Base-by-base conservation (phyloP, 2,888 invertebrate genomes). In the Hemistola chrysoprasaria region DNA sequence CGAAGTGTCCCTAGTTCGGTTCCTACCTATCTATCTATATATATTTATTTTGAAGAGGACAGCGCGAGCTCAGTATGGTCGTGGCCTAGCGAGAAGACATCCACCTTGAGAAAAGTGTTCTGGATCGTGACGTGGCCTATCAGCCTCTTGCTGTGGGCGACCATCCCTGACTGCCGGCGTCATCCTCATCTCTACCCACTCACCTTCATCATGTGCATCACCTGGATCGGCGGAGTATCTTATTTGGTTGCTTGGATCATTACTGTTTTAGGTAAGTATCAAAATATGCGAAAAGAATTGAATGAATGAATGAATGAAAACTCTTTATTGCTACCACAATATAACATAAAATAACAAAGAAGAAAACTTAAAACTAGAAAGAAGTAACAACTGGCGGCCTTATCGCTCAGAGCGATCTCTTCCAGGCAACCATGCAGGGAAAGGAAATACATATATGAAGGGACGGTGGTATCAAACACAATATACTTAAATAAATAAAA, bases 201-300 rank as follows among this genome's bases (percentile, higher is more conserved):
- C 0, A 95, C 96, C 0, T 96, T 97, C 66, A 40, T 92, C 5
- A 93, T 96, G 92, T 95, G 95, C 64, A 91, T 96, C 39, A 79
- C 92, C 0, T 97, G 96, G 95, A 95, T 97, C 48, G 95, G 94
- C 0, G 77, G 90, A 1, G 91, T 95, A 3, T 95, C 96, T 0
- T 97, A 97, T 69, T 51, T 95, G n/a, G 93, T 95, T 27, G 94
- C 96, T 10, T 97, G 96, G 95, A 92, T 95, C 65, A 95, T 96
- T 37, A 93, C 96, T 37, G 89, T 93, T 26, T 90, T 96, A 42
- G 96, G 96, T 95, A 83, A 56, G 32, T 29, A 32, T 23, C 16
- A 23, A 1, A 23, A 16, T 3, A 16, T 16, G 4, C 16, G 4
- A 16, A 16, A 16, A 3, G 16, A n/a, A n/a, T n/a, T n/a, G n/a